A percentile compares a stretch with the other conserved stretches of the same genome.
Conservation (phyloP, 2,113 vertebrate species). For the Mesembrinibis cayennensis region DNA sequence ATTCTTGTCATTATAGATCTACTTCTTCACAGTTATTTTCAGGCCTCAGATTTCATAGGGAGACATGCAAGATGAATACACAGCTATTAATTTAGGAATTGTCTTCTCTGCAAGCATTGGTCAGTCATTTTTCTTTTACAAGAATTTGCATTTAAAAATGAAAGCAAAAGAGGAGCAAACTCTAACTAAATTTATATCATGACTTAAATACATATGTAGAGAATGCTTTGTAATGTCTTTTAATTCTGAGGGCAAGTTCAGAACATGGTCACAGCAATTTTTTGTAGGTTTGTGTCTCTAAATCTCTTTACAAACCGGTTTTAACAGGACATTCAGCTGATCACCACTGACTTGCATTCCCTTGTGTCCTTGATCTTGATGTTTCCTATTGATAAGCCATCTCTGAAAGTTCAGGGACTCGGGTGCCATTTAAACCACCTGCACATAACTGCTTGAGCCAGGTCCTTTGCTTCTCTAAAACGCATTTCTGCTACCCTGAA, state of each 20-base stretch:
- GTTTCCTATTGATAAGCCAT: not conserved
- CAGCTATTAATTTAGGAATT: not conserved
- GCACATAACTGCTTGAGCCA: not conserved
- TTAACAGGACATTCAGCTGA: not conserved
- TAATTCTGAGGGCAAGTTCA: not conserved
- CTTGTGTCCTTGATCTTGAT: not conserved
- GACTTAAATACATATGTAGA: not conserved
- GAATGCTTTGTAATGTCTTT: not conserved
- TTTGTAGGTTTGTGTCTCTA: not conserved
- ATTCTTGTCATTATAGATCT: not conserved
- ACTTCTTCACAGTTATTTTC: not conserved
- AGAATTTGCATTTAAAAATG: not conserved
- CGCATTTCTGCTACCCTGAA: not conserved
- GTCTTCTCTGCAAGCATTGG: not conserved
- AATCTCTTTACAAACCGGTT: not conserved
- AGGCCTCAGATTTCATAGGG: not conserved
- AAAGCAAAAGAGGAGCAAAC: not conserved
- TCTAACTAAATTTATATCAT: not conserved
- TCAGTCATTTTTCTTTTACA: not conserved
- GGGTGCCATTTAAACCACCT: not conserved
- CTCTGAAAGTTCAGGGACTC: not conserved
- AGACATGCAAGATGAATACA: not conserved
- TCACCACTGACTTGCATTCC: not conserved
- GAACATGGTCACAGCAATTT: not conserved
- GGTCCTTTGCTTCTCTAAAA: not conserved